These are phyloP conservation scores for Caretta caretta DNA, from an alignment of 2,113 vertebrate genomes.

Conservation along the genomic window DNA sequence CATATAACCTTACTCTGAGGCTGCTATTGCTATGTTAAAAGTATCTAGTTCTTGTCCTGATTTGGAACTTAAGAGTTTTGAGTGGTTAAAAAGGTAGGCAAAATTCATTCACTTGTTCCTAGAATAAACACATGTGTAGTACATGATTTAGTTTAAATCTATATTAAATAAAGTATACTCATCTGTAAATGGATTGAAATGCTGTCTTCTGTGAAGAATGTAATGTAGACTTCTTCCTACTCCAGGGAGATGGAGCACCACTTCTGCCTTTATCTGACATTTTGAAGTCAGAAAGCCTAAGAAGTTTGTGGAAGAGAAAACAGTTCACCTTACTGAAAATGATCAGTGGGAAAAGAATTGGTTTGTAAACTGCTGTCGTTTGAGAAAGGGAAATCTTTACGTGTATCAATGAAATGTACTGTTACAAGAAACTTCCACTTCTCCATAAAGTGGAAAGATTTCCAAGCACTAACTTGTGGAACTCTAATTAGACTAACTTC, in stretches of 20 bases:
- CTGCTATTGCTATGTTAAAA: background rate
- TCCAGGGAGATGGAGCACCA: too few relatives aligned
- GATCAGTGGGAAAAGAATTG: accelerated
- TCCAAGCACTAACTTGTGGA: background rate
- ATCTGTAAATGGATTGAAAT: background rate
- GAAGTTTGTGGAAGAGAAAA: background rate
- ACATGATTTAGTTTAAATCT: background rate
- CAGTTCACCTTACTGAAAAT: background rate
- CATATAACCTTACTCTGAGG: background rate
- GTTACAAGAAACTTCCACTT: background rate
- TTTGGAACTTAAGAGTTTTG: background rate
- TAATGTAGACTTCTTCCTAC: background rate
- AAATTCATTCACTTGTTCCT: background rate
- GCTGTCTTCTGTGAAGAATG: background rate
- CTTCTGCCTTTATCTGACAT: background rate
- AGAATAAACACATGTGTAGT: background rate
- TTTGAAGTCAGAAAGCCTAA: background rate
- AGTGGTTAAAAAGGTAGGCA: background rate
- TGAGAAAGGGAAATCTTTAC: background rate
- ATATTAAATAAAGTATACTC: background rate
- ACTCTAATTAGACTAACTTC: background rate
- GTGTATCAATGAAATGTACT: accelerated
- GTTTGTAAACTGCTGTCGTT: accelerated
- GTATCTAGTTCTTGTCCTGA: background rate
- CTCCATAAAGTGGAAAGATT: background rate